Base-by-base conservation (phyloP, 1,140 invertebrate species). In the Brachionus calyciflorus region DNA sequence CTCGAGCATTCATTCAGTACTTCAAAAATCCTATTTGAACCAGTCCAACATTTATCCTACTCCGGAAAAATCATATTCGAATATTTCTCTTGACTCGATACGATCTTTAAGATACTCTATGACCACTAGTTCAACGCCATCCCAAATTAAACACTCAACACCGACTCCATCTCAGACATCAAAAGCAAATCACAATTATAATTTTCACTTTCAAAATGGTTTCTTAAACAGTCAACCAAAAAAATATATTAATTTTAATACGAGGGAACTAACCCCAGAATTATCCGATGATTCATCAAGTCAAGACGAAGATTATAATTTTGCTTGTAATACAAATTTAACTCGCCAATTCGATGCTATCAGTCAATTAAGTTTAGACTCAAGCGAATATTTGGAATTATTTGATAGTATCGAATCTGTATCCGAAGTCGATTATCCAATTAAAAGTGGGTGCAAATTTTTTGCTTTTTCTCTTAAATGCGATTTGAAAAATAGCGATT, bases 331-430 rank as follows among this genome's bases (percentile, higher is more conserved):
- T 5, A 60, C 24, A 6, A 33, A 60, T 60, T 33, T 33, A 37
- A 33, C 26, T 26, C 17, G n/a, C 6, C 26, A 33, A 19, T 60
- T 30, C n/a, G 55, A 60, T 7, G 19, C 26, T 3, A 5, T 33
- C 6, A 60, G 55, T 60, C 55, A n/a, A 33, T 12, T 60, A 33
- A 33, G 7, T 17, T 60, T 33, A 19, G 26, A 60, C 10, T 33
- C 26, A 30, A 60, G 33, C n/a, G 17, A 10, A 28, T 55, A 26
- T 26, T 12, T 33, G 24, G 55, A 60, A n/a, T 60, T 60, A 26
- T 60, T 60, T 33, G 26, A 60, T 1, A 60, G 55, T 30, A 60
- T 60, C 9, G 55, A 60, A 28, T 60, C 55, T 7, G 28, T 60
- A 33, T 60, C 55, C 1, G 26, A 60, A 33, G 1, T 60, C 0